Evolutionary conservation across 1,140 invertebrate genomes (phyloP).

Genomic region (Macrostomum lignano): DNA sequence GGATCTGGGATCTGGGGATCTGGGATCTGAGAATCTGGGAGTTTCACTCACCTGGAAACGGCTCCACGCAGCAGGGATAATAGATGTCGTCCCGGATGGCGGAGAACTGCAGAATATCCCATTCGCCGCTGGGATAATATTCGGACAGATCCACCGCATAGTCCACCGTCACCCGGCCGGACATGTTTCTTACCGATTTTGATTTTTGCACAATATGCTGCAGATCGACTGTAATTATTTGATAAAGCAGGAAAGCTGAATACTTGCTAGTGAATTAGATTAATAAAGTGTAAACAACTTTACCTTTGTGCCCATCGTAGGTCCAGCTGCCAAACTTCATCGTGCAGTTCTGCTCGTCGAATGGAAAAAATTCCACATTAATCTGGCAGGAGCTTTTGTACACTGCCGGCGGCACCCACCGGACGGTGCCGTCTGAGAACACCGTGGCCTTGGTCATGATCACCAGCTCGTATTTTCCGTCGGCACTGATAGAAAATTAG

Average conservation of each 20-base stretch:
- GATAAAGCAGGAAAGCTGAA: too few relatives aligned
- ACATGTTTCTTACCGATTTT: too few relatives aligned
- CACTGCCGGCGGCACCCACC: constrained; percentile 39
- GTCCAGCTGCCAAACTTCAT: constrained; percentile 34
- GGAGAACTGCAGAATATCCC: background rate
- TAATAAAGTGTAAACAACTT: too few relatives aligned
- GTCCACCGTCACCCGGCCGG: background rate
- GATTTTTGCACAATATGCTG: too few relatives aligned
- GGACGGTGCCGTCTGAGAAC: constrained; percentile 34
- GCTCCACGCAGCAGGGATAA: constrained; percentile 18
- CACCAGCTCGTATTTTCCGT: too few relatives aligned
- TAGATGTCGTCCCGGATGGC: constrained; percentile 13
- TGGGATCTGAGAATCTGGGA: too few relatives aligned
- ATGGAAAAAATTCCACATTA: constrained; percentile 38
- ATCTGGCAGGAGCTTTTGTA: constrained; percentile 37
- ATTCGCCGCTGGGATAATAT: constrained; percentile 1
- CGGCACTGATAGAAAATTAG: too few relatives aligned
- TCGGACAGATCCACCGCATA: constrained; percentile 1
- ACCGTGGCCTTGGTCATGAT: background rate
- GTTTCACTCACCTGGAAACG: constrained; percentile 25
- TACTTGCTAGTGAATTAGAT: too few relatives aligned
- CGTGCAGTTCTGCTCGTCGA: constrained; percentile 37
- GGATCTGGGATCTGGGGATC: too few relatives aligned
- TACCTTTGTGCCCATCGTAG: constrained; percentile 33
- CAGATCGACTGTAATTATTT: too few relatives aligned